Percentiles rank a stretch among this genome's conserved stretches.
These are phyloP conservation scores for Epizoanthus fatuus DNA, from an alignment of 92 coral and sea anemone genomes.

Conservation along the genomic window DNA sequence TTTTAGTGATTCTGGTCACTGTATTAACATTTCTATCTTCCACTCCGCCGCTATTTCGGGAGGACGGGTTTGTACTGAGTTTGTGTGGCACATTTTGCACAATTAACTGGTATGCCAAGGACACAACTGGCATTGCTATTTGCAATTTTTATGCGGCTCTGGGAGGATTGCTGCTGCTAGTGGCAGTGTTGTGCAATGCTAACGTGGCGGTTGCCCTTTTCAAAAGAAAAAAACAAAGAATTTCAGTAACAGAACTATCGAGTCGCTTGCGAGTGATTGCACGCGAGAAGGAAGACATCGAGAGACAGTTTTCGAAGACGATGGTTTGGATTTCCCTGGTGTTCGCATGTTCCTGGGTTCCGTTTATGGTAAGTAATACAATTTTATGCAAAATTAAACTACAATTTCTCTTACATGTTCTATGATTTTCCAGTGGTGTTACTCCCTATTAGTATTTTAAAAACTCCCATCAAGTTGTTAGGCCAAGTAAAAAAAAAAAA, in stretches of 20 bases:
- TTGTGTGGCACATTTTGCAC: constrained; percentile 29
- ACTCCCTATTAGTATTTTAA: too few relatives aligned
- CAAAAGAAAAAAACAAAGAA: constrained; percentile 21
- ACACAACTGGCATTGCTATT: constrained; percentile 3
- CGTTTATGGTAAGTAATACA: constrained; percentile 16
- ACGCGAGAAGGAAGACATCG: constrained; percentile 28
- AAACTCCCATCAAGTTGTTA: too few relatives aligned
- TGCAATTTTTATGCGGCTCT: constrained; percentile 11
- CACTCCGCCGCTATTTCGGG: constrained; percentile 2
- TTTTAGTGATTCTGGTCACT: neutral
- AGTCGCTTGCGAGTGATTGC: constrained; percentile 12
- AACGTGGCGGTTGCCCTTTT: neutral
- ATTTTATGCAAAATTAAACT: too few relatives aligned
- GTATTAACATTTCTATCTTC: neutral
- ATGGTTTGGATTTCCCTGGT: constrained; percentile 15
- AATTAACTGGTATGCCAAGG: constrained; percentile 21
- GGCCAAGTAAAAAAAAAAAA: too few relatives aligned
- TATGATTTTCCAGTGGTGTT: too few relatives aligned
- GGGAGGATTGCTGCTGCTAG: constrained; percentile 11
- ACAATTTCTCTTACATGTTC: too few relatives aligned
- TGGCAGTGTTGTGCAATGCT: constrained; percentile 2
- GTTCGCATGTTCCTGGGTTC: constrained; percentile 5
- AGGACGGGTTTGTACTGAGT: constrained; percentile 19
- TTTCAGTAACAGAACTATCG: constrained; percentile 5
- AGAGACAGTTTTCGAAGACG: constrained; percentile 32